Conservation (phyloP, 2,113 vertebrate species). For the Triplophysa rosa region DNA sequence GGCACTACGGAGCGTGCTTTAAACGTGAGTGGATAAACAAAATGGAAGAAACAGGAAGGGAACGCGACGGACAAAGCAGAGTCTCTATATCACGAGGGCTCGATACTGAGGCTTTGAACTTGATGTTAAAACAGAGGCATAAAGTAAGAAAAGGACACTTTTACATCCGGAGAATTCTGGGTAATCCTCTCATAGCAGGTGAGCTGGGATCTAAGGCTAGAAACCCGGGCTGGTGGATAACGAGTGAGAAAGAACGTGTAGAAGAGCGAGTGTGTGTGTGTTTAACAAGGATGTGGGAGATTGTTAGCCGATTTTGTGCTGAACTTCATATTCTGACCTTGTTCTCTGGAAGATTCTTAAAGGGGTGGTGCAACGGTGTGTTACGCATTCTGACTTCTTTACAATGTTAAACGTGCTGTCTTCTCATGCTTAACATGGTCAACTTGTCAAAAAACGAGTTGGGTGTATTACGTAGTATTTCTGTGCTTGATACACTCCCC, state of each 20-base stretch:
- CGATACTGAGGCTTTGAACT: conserved; percentile 53
- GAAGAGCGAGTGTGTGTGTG: neutral
- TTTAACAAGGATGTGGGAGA: conserved; percentile 1
- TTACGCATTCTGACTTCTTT: too few relatives aligned
- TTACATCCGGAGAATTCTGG: conserved; percentile 12
- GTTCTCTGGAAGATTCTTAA: conserved; percentile 4
- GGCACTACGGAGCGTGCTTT: conserved; percentile 31
- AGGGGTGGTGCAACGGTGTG: too few relatives aligned
- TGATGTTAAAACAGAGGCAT: conserved; percentile 29
- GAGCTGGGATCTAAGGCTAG: conserved; percentile 11
- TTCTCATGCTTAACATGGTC: too few relatives aligned
- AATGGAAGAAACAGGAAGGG: conserved; percentile 31
- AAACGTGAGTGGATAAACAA: conserved; percentile 50
- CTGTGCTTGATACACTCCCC: too few relatives aligned
- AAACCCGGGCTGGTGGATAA: conserved; percentile 2
- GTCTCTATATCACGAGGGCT: conserved; percentile 45
- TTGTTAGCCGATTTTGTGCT: conserved; percentile 20
- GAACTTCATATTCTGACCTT: conserved; percentile 10
- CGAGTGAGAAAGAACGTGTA: conserved; percentile 19
- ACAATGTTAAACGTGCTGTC: too few relatives aligned
- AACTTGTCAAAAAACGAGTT: too few relatives aligned
- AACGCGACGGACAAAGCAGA: neutral
- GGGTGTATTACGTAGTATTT: too few relatives aligned
- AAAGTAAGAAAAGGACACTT: conserved; percentile 13
- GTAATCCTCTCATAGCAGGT: conserved; percentile 12